phyloP scores from a whole-genome alignment of 1,140 invertebrate genomes.

The Meloidogyne floridensis region DNA sequence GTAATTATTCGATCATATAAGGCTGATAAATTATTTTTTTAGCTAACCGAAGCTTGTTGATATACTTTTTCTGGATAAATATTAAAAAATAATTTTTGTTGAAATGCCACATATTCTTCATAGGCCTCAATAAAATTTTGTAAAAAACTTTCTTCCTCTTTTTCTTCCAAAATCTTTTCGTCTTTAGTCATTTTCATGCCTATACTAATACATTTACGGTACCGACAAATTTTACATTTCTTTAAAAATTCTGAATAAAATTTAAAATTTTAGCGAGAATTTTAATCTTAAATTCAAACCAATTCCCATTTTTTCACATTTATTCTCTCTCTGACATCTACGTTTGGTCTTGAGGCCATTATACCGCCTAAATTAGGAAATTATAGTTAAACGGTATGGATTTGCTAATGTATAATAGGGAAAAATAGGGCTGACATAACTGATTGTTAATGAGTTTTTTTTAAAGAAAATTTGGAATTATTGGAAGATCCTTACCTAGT shows the following conservation, averaged over 20 bases:
- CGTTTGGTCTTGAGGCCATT: not conserved
- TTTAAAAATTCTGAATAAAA: not conserved
- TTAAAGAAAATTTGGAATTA: too few relatives aligned
- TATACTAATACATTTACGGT: not conserved
- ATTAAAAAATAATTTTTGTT: conserved; percentile 10
- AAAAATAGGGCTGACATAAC: too few relatives aligned
- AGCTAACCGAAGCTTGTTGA: not conserved
- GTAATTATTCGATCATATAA: too few relatives aligned
- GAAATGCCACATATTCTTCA: not conserved
- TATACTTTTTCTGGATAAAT: not conserved
- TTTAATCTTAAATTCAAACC: not conserved
- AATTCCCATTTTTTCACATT: not conserved
- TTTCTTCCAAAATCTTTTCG: not conserved
- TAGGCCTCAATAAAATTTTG: not conserved
- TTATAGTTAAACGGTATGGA: not conserved
- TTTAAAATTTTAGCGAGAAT: not conserved
- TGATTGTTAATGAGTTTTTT: too few relatives aligned
- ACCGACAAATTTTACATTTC: not conserved
- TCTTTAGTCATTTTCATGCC: not conserved
- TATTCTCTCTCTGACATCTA: not conserved
- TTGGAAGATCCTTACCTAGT: too few relatives aligned
- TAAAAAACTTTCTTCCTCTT: not conserved
- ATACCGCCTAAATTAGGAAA: not conserved
- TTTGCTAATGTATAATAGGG: too few relatives aligned
- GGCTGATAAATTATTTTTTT: not conserved